Evolutionary conservation across 2,797 vertebrate genomes (phyloP).

Genomic region (Eulemur albifrons): DNA sequence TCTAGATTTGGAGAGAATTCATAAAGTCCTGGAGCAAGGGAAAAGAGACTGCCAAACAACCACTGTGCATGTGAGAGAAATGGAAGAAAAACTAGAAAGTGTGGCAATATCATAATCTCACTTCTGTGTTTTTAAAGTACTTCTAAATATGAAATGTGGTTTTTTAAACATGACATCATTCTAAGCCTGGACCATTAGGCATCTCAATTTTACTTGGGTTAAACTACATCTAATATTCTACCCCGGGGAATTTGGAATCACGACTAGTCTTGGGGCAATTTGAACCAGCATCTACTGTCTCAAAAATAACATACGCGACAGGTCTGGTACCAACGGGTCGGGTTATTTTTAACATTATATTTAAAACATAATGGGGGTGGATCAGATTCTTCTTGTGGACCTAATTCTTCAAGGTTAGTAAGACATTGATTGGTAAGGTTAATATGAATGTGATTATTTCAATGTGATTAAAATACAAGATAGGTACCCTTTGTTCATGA

Average conservation of each 20-base stretch:
- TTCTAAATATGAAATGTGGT: not conserved
- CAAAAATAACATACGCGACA: not conserved
- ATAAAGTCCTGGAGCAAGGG: not conserved
- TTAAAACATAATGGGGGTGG: too few species aligned
- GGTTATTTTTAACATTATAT: not conserved
- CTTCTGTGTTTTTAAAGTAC: not conserved
- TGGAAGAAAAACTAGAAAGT: not conserved
- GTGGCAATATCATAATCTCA: not conserved
- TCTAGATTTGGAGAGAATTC: not conserved
- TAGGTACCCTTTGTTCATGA: not conserved
- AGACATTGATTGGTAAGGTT: not conserved
- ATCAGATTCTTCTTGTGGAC: not conserved
- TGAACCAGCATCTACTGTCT: not conserved
- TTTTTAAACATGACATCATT: not conserved
- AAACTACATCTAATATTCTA: not conserved
- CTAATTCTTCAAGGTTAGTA: slow-evolving; percentile 5
- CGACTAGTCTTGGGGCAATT: not conserved
- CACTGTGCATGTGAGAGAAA: not conserved
- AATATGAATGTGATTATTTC: not conserved
- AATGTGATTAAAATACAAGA: not conserved
- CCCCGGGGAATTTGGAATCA: not conserved
- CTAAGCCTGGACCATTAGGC: not conserved
- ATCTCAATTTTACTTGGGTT: not conserved
- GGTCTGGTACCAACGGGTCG: not conserved
- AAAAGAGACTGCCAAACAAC: not conserved